Evolutionary conservation across 2,113 vertebrate genomes (phyloP).

Genomic region (Cygnus buccinator): DNA sequence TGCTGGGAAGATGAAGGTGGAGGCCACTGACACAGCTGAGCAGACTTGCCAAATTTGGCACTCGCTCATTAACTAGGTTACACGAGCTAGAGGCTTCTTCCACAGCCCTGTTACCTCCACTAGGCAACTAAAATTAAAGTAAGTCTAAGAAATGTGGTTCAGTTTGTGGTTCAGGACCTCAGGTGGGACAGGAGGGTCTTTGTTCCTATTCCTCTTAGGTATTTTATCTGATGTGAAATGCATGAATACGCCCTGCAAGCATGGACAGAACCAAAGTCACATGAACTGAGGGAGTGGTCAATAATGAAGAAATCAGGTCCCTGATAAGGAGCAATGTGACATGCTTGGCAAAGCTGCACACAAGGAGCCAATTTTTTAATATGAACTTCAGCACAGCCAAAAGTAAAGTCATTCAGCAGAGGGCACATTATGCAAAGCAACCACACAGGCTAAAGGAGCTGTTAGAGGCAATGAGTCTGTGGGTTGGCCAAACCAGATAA

Average conservation of each 20-base stretch:
- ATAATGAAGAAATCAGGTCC: not conserved
- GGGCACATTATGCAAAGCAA: not conserved
- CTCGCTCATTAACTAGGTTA: not conserved
- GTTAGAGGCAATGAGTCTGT: not conserved
- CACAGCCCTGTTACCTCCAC: not conserved
- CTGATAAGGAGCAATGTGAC: not conserved
- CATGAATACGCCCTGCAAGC: not conserved
- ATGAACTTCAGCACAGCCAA: not conserved
- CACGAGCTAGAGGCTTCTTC: not conserved
- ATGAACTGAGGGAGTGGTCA: not conserved
- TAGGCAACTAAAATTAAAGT: not conserved
- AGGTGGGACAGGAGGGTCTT: not conserved
- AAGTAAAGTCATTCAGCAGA: not conserved
- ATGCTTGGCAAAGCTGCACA: not conserved
- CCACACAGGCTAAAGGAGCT: not conserved
- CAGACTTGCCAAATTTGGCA: too few relatives aligned
- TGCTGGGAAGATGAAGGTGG: not conserved
- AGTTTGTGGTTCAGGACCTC: not conserved
- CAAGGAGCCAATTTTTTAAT: not conserved
- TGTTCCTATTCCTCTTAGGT: not conserved
- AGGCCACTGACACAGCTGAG: not conserved
- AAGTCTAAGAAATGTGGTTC: not conserved
- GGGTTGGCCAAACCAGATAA: not conserved
- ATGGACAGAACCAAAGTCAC: not conserved
- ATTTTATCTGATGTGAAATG: not conserved